A percentile compares a stretch with the other conserved stretches of the same genome.
These are phyloP conservation scores for Scaptomyza parva DNA, from an alignment of 2,888 invertebrate species.

Conservation along the genomic window DNA sequence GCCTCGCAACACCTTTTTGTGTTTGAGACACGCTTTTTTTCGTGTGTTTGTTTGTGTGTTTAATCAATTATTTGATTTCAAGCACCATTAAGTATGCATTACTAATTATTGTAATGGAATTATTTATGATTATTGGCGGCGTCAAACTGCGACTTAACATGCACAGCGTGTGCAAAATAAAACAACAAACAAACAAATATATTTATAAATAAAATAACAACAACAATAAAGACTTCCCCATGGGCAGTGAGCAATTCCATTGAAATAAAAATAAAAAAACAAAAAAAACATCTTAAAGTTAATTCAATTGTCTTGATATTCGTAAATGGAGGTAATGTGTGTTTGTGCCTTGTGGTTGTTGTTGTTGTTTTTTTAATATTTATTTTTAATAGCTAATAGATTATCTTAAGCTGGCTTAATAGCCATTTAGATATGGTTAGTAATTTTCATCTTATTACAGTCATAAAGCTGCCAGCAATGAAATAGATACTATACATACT, in stretches of 20 bases:
- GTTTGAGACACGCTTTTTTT: conserved; percentile 37
- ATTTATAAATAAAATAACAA: conserved; percentile 19
- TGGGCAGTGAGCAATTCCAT: conserved; percentile 17
- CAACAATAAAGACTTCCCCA: conserved; percentile 39
- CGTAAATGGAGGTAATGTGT: conserved; percentile 20
- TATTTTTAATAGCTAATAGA: conserved; percentile 17
- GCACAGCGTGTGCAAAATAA: conserved; percentile 37
- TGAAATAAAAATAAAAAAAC: too few species aligned
- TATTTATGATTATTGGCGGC: conserved; percentile 65
- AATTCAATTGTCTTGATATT: conserved; percentile 43
- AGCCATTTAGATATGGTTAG: conserved; percentile 6
- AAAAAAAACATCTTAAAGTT: conserved; percentile 19
- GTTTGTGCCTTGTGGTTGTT: not conserved
- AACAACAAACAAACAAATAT: conserved; percentile 16
- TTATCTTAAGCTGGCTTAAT: conserved; percentile 37
- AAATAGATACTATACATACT: not conserved
- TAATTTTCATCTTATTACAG: conserved; percentile 19
- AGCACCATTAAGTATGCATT: conserved; percentile 66
- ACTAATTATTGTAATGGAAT: conserved; percentile 72
- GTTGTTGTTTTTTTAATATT: conserved; percentile 19
- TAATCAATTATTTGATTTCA: conserved; percentile 57
- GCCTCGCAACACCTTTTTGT: conserved; percentile 11
- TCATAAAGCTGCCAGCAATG: conserved; percentile 33
- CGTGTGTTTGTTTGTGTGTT: conserved; percentile 48
- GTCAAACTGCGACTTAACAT: conserved; percentile 43